Percentiles rank a stretch among this genome's conserved stretches.
Conservation (phyloP, 2,888 invertebrate genomes). For the Malacosoma neustria region DNA sequence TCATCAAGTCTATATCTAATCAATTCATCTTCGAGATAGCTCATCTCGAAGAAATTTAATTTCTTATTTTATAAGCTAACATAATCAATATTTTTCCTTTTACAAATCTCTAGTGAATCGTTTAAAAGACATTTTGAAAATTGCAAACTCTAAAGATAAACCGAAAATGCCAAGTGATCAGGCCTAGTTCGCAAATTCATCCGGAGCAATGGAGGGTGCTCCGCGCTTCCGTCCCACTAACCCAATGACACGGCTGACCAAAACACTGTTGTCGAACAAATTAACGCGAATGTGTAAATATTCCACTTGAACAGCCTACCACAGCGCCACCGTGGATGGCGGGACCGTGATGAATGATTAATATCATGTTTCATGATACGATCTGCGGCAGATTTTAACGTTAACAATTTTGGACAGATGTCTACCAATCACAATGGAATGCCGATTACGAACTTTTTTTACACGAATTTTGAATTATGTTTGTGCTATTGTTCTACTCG, state of each 20-base stretch:
- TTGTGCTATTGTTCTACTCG: neutral
- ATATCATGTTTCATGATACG: slow-evolving; percentile 22
- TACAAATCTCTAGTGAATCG: too few species aligned
- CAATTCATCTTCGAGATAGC: too few species aligned
- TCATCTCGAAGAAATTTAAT: too few species aligned
- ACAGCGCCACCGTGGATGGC: slow-evolving; percentile 22
- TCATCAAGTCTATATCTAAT: too few species aligned
- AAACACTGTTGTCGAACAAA: slow-evolving; percentile 44
- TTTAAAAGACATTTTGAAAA: too few species aligned
- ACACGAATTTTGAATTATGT: neutral
- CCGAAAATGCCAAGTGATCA: slow-evolving; percentile 4
- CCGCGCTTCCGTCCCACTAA: slow-evolving; percentile 53
- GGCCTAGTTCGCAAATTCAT: slow-evolving; percentile 36
- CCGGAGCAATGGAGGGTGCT: slow-evolving; percentile 28
- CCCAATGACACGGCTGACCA: slow-evolving; percentile 48
- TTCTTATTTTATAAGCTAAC: too few species aligned
- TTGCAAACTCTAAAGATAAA: too few species aligned
- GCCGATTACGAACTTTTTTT: neutral
- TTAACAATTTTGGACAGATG: slow-evolving; percentile 1
- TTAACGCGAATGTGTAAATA: slow-evolving; percentile 45
- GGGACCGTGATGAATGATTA: slow-evolving; percentile 26
- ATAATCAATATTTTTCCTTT: too few species aligned
- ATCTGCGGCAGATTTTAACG: slow-evolving; percentile 15
- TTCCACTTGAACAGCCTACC: slow-evolving; percentile 25
- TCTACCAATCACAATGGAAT: neutral